Base-by-base conservation (phyloP, 2,113 vertebrate species). In the Chrysochloris asiatica region DNA sequence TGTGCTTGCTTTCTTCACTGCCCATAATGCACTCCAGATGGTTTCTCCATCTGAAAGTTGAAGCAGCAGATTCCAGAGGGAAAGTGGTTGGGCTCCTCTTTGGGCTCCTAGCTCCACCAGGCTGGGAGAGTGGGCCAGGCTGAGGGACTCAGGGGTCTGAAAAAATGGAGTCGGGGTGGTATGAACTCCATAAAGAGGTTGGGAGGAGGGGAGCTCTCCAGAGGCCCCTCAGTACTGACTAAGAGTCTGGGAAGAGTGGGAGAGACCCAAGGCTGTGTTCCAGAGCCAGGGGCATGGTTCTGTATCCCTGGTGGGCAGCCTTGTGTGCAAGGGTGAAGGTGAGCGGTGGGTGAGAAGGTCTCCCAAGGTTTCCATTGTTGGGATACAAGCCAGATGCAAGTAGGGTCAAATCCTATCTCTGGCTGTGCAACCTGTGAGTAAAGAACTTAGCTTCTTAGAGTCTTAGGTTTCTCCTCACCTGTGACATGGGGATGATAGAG, bases 21-120 rank as follows among this genome's bases (percentile, higher is more conserved):
- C 92, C 92, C 87, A 17, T 97, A 97, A 97, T 96, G 71, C 93
- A 56, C 92, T 96, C 96, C 96, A 97, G 96, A 97, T 97, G 96
- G 93, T 77, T 89, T 84, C 83, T 90, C n/a, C 93, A 69, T 86
- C n/a, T 13, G 86, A 91, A 85, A 93, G 95, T 95, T 28, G 63
- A 95, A 92, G 93, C 95, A 94, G 95, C 95, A 93, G 96, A 97
- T 97, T 97, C 96, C 95, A 97, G 85, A 89, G 72, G 80, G 89
- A 94, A 93, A 94, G 95, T 45, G 94, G 94, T 92, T 95, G 94
- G 95, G 96, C 71, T 69, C 72, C 91, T 73, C 93, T 90, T 47
- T 95, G 94, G 95, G 96, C 71, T 76, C 73, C 93, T 77, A 91
- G 85, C 59, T 73, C 89, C 82, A 52, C 69, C 41, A 2, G 67